Evolutionary conservation across 2,888 invertebrate genomes (phyloP), one percentile per base, ranked within the genome.

Genomic region (Diachrysia chrysitis): DNA sequence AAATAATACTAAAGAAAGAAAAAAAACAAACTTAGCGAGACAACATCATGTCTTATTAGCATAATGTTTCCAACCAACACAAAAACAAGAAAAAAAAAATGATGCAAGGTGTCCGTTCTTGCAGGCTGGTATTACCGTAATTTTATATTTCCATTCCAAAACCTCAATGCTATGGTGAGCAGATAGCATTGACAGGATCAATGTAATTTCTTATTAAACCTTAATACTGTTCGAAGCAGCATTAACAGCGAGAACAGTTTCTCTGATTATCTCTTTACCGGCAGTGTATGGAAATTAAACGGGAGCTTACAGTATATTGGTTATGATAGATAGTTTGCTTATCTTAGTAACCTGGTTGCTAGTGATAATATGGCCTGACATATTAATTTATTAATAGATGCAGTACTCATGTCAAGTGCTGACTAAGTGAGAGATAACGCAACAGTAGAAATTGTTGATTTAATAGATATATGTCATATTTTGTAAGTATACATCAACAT

Each of bases 311-410:
- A 46, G 48, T 48, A 48, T 19, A 48, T 48, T 48, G 48, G 9
- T 10, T 48, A 19, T 48, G 48, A 48, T 19, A 48, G 19, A 48
- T 48, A 48, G 48, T 19, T 19, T 19, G 48, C 6, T 10, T 48
- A 3, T 12, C 17, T 48, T 9, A 1, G 19, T 19, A 17, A 17
- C 17, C 17, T 48, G 17, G 48, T 48, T 19, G 9, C 48, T 9
- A 48, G 19, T 7, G 48, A 48, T 48, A 48, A 19, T 48, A 19
- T 12, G 48, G 19, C 48, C 17, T 48, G 48, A 10, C 48, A 19
- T 48, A 17, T 17, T 48, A 48, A 48, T 48, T 42, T 16, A 42
- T 42, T 42, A 42, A 42, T 42, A 42, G 42, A 42, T 42, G n/a
- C 42, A n/a, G 42, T n/a, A n/a, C n/a, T n/a, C 6, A 6, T n/a